Percentiles rank a stretch among this genome's conserved stretches.
These are phyloP conservation scores for Stichopus horrens DNA, from an alignment of 53 echinoderm and acorn worm genomes.

Conservation along the genomic window DNA sequence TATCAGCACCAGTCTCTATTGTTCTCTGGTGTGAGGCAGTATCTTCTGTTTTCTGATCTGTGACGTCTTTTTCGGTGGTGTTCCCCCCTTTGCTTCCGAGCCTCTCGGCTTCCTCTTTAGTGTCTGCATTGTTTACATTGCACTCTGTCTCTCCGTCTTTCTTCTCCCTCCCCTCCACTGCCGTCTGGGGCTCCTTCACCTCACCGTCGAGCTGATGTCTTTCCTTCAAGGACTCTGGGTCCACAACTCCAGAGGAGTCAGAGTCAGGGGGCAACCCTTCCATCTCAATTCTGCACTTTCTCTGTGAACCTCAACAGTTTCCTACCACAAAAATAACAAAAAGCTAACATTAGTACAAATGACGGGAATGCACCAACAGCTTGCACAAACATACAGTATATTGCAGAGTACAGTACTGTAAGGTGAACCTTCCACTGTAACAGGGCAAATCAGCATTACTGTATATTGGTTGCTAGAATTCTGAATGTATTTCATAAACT, in stretches of 20 bases:
- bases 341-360: too few relatives aligned
- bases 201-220: neutral
- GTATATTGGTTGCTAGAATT: too few relatives aligned
- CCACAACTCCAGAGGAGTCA: neutral
- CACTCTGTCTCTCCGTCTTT: neutral
- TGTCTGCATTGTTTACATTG: neutral
- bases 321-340: too few relatives aligned
- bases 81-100: neutral
- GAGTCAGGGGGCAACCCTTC: neutral
- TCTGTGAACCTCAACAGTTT: too few relatives aligned
- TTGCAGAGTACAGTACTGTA: too few relatives aligned
- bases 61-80: neutral
- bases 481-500: too few relatives aligned
- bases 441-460: too few relatives aligned
- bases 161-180: neutral
- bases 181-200: neutral
- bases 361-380: too few relatives aligned
- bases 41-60: neutral
- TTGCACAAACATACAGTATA: too few relatives aligned
- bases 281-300: neutral
- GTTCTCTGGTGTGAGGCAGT: too few relatives aligned
- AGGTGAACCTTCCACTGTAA: too few relatives aligned
- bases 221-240: constrained; percentile 16
- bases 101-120: neutral
- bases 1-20: too few relatives aligned